Base-by-base conservation (phyloP, 1,140 invertebrate genomes). In the Leptopilina clavipes region DNA sequence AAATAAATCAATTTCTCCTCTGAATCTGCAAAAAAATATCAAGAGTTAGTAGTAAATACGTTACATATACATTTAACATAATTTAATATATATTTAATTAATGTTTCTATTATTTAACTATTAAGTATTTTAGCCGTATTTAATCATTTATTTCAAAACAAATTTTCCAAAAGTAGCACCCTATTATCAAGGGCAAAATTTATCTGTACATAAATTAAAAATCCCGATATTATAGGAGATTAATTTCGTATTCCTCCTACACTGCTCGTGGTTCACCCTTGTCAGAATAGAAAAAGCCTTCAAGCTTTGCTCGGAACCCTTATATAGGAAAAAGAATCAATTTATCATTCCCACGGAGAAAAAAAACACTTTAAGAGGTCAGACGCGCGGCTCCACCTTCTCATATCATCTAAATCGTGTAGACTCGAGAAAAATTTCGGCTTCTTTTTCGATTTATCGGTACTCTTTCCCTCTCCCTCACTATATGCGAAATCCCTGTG, bases 301-400 rank as follows among this genome's bases (percentile, higher is more conserved):
- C 3, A 65, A 65, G 19, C 10, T 65, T 25, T 5, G 14, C 10
- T 65, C 59, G 31, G 11, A 9, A 40, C 37, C 37, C 37, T 40
- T 40, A 40, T 40, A 31, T n/a, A n/a, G 19, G 59, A n/a, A 65
- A 65, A 65, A 65, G 25, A 65, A 37, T n/a, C 59, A 65, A 65
- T 65, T 65, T 31, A 65, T 65, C 59, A 65, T 65, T 31, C 37
- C 37, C 59, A 65, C 25, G 25, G 59, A 7, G 59, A 37, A 19
- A 37, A 65, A 22, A 65, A 65, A 31, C 22, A 37, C 25, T 65
- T 40, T 14, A 65, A 59, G 56, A 59, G 56, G 12, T 59, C 12
- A 59, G 59, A 65, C 59, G 3, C 59, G 25, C 59, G 14, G 25
- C 19, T 65, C 59, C 14, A 31, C 59, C 25, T 25, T 31, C 22